Base-by-base conservation (phyloP, 2,888 invertebrate genomes). In the Tipula helvola region DNA sequence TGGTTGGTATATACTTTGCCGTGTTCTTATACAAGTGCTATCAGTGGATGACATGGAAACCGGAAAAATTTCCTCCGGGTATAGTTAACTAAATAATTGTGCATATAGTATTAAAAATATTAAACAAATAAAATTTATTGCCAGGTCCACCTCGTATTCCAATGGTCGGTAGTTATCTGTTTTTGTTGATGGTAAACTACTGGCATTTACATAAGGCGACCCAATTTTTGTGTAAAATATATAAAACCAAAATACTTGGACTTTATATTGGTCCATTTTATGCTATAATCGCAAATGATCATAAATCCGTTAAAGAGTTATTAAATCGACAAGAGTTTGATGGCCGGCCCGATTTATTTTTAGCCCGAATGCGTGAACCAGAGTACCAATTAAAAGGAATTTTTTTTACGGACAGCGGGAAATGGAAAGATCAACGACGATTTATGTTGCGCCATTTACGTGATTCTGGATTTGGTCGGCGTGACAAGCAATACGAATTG, bases 381-480 rank as follows among this genome's bases (percentile, higher is more conserved):
- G 89, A 90, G 87, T 88, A 88, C 42, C 87, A 89, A 84, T 85
- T 89, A 12, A 89, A 36, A 39, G 95, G 95, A 13, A 93, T 95
- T 87, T 95, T 95, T 89, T 95, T 95, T 89, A 93, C 93, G 28
- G 95, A 95, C 18, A 94, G 94, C 0, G 90, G 91, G 47, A 91
- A 92, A 86, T 95, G 95, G 95, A 93, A 93, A 87, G 93, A 93
- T 2, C 95, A 95, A 88, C 91, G 95, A 44, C 92, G 95, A 88
- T 95, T 95, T 88, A 92, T 95, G 0, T 91, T 95, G 3, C 92
- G 95, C 0, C 93, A 94, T 88, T 90, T 95, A 89, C 91, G 95
- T 0, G 95, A 95, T 89, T 95, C 92, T 89, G 95, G 95, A 2
- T 95, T 95, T 88, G 95, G 95, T 0, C 92, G 94, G 86, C 93